These are phyloP conservation scores for Myopa testacea DNA, from an alignment of 2,888 invertebrate species.

Conservation along the genomic window DNA sequence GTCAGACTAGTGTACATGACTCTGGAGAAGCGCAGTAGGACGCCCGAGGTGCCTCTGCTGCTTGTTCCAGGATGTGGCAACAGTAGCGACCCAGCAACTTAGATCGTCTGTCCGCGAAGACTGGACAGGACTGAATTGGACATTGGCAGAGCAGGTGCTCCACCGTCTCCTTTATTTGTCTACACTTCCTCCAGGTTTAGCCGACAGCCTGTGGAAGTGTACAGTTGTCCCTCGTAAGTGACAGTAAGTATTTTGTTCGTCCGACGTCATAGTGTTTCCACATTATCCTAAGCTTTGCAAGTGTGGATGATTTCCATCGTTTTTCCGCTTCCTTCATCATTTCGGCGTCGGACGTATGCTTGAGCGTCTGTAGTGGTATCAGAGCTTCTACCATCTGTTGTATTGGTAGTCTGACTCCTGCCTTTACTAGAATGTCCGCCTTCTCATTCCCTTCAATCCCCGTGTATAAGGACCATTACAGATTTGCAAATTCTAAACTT, in stretches of 20 bases:
- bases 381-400: background rate
- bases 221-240: background rate
- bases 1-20: no score
- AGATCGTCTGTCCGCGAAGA: no score
- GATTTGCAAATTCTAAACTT: no score
- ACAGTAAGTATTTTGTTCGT: background rate
- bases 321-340: slow-evolving; percentile 3
- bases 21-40: no score
- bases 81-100: no score
- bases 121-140: no score
- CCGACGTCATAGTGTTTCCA: background rate
- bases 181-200: no score
- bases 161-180: no score
- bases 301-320: background rate
- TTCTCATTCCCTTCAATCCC: background rate
- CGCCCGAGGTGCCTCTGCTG: no score
- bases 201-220: no score
- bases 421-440: background rate
- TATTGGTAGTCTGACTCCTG: background rate
- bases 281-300: background rate
- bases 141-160: no score
- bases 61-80: no score
- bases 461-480: background rate
- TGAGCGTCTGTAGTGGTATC: background rate
- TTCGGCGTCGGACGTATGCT: background rate